phyloP scores from a whole-genome alignment of 2,113 vertebrate species.

The Tenebrosternarchus preto region DNA sequence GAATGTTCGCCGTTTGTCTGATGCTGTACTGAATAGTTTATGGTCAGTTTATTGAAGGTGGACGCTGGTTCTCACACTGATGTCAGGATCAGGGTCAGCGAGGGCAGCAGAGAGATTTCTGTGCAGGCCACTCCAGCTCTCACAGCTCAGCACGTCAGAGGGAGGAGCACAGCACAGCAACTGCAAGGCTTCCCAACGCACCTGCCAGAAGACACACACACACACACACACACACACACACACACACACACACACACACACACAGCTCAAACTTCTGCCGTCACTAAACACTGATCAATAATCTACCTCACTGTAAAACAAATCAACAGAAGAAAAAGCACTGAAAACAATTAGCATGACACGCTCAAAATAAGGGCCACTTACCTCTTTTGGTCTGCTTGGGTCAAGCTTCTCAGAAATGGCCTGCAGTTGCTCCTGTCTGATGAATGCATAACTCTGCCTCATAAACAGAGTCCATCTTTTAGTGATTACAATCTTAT shows the following conservation, averaged over 20 bases:
- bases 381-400: slow-evolving; percentile 86
- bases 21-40: background rate
- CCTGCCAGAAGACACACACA: slow-evolving; percentile 66
- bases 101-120: slow-evolving; percentile 80
- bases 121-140: slow-evolving; percentile 84
- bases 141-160: slow-evolving; percentile 87
- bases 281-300: background rate
- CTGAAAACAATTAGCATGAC: background rate
- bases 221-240: slow-evolving; percentile 41
- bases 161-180: slow-evolving; percentile 82
- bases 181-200: slow-evolving; percentile 87
- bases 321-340: background rate
- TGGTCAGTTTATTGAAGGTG: background rate
- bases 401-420: slow-evolving; percentile 86
- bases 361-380: background rate
- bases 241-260: background rate
- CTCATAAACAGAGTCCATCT: slow-evolving; percentile 53
- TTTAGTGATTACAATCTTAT: background rate
- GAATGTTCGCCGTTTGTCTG: background rate
- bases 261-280: background rate
- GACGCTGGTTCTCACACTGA: slow-evolving; percentile 80
- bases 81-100: slow-evolving; percentile 79
- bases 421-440: slow-evolving; percentile 89
- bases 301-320: background rate
- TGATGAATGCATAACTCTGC: slow-evolving; percentile 91